Evolutionary conservation across 2,113 vertebrate genomes (phyloP).

Genomic region (Gavialis gangeticus): DNA sequence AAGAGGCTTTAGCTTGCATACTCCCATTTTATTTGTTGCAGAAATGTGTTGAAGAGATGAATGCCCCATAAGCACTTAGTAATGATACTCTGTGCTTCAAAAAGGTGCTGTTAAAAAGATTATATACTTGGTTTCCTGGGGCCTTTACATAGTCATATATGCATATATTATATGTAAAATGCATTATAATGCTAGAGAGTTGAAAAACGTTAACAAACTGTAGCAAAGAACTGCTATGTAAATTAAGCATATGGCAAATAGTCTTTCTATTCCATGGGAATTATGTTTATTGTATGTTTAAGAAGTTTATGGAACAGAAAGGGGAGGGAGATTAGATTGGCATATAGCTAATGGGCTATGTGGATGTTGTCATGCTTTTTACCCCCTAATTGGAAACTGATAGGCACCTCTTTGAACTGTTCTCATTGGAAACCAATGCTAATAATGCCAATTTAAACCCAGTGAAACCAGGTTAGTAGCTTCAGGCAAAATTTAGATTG

Average conservation of each 20-base stretch:
- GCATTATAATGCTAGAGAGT: neutral
- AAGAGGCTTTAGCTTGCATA: neutral
- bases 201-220: constrained; percentile 22
- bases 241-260: neutral
- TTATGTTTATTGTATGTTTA: constrained; percentile 43
- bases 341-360: constrained; percentile 16
- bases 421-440: constrained; percentile 43
- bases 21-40: neutral
- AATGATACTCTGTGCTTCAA: neutral
- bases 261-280: constrained; percentile 40
- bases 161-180: neutral
- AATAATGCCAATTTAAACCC: neutral
- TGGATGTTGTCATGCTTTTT: constrained; percentile 27
- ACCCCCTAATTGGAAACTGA: constrained; percentile 29
- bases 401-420: constrained; percentile 36
- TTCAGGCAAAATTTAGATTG: too few species aligned
- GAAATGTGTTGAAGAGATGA: neutral
- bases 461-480: constrained; percentile 22
- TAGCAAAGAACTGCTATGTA: constrained; percentile 27
- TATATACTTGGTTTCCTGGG: neutral
- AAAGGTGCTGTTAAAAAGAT: neutral
- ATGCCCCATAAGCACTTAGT: neutral
- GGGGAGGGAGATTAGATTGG: constrained; percentile 20
- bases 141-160: neutral
- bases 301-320: constrained; percentile 17